Evolutionary conservation across 2,888 invertebrate genomes (phyloP).

Genomic region (Aromia moschata): DNA sequence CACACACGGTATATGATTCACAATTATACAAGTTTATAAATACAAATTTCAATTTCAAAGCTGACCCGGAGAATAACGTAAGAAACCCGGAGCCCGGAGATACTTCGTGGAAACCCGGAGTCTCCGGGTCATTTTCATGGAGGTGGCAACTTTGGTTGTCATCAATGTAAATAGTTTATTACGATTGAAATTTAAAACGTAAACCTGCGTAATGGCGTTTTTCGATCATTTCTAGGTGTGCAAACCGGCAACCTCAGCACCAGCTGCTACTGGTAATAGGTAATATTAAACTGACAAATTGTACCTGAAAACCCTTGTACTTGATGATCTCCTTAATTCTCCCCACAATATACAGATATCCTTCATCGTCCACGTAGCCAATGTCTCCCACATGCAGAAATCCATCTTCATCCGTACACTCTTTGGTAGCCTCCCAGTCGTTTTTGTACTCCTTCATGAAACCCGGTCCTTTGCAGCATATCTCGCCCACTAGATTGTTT

Average conservation of each 20-base stretch:
- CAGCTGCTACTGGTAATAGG: no score
- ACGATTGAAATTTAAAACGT: no score
- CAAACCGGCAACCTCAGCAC: no score
- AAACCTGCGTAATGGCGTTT: not conserved
- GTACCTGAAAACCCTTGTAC: slow-evolving; percentile 85
- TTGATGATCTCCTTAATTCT: slow-evolving; percentile 90
- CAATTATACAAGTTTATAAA: no score
- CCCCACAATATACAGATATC: slow-evolving; percentile 83
- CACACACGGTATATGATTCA: not conserved
- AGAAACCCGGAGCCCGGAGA: no score
- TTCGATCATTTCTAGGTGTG: not conserved
- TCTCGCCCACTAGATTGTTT: slow-evolving; percentile 76
- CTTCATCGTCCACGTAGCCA: slow-evolving; percentile 81
- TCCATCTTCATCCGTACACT: slow-evolving; percentile 75
- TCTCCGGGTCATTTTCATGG: no score
- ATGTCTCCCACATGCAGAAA: slow-evolving; percentile 84
- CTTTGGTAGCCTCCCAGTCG: slow-evolving; percentile 71
- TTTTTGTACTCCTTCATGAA: slow-evolving; percentile 72
- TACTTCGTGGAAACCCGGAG: no score
- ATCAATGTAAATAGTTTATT: not conserved
- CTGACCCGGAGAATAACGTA: no score
- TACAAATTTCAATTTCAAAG: no score
- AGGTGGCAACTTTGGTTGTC: no score
- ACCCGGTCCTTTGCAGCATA: slow-evolving; percentile 81
- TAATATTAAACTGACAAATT: not conserved